Evolutionary conservation across 1,140 invertebrate genomes (phyloP).

Genomic region (Amphibalanus amphitrite): DNA sequence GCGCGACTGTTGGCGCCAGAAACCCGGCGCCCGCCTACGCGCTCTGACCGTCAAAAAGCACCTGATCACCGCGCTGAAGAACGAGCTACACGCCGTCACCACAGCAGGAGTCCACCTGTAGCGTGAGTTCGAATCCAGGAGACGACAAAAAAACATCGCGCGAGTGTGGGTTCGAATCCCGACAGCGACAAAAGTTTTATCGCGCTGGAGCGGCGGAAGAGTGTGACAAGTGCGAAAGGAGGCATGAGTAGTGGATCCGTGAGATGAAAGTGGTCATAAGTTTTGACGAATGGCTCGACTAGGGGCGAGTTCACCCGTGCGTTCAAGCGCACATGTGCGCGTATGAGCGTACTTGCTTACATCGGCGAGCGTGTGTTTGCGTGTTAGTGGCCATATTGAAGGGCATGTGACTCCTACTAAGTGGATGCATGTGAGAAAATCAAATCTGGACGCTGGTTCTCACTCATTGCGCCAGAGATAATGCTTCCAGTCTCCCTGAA

Average conservation of each 20-base stretch:
- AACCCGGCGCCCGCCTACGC: slow-evolving; percentile 70
- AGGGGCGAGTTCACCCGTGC: neutral
- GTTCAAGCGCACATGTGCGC: neutral
- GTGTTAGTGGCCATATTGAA: neutral
- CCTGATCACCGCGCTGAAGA: slow-evolving; percentile 30
- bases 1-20: slow-evolving; percentile 82
- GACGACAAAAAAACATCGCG: too few species aligned
- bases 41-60: slow-evolving; percentile 85
- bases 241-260: neutral
- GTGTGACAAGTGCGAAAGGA: neutral
- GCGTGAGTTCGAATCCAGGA: too few species aligned
- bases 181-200: too few species aligned
- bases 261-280: too few species aligned
- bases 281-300: neutral
- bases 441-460: too few species aligned
- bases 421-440: too few species aligned
- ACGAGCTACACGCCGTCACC: neutral
- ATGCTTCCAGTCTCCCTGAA: too few species aligned
- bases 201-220: too few species aligned
- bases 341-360: neutral
- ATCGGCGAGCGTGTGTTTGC: neutral
- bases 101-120: neutral
- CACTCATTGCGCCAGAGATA: too few species aligned
- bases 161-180: too few species aligned
- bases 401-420: too few species aligned